A percentile compares a stretch with the other conserved stretches of the same genome.
These are phyloP conservation scores for Lepidostoma basale DNA, from an alignment of 1,140 invertebrate species.

Conservation along the genomic window DNA sequence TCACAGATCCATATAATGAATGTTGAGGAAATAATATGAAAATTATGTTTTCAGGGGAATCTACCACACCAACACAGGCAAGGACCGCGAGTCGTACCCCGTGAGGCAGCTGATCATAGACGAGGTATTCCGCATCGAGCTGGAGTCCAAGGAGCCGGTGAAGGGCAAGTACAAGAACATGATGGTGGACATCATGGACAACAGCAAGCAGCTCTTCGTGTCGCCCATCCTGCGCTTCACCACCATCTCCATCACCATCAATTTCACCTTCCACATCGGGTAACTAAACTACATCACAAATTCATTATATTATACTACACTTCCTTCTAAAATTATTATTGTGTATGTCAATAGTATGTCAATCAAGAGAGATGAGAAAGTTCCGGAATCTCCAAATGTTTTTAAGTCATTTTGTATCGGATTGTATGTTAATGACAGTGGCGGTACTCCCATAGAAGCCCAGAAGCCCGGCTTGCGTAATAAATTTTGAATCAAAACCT, in stretches of 20 bases:
- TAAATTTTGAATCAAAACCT: too few species aligned
- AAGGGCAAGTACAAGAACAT: constrained; percentile 72
- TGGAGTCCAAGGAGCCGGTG: constrained; percentile 61
- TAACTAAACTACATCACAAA: constrained; percentile 49
- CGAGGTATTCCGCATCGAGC: constrained; percentile 59
- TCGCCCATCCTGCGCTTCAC: constrained; percentile 82
- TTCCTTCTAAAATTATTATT: too few species aligned
- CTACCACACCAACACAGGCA: constrained; percentile 80
- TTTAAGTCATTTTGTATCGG: too few species aligned
- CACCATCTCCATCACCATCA: constrained; percentile 81
- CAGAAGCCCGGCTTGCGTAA: too few species aligned
- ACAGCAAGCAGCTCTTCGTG: constrained; percentile 80
- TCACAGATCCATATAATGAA: too few species aligned
- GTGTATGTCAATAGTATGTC: too few species aligned
- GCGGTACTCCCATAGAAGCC: too few species aligned
- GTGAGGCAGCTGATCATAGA: constrained; percentile 78
- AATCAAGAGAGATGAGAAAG: too few species aligned
- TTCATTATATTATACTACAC: background rate
- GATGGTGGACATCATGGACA: constrained; percentile 75
- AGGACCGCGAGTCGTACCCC: constrained; percentile 73
- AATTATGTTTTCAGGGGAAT: constrained; percentile 60
- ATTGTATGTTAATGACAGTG: too few species aligned
- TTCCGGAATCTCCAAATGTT: too few species aligned
- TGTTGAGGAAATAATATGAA: too few species aligned
- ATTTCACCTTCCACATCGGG: constrained; percentile 88